These are phyloP conservation scores for Galaxea fascicularis DNA, from an alignment of 92 coral and sea anemone genomes.

Conservation along the genomic window DNA sequence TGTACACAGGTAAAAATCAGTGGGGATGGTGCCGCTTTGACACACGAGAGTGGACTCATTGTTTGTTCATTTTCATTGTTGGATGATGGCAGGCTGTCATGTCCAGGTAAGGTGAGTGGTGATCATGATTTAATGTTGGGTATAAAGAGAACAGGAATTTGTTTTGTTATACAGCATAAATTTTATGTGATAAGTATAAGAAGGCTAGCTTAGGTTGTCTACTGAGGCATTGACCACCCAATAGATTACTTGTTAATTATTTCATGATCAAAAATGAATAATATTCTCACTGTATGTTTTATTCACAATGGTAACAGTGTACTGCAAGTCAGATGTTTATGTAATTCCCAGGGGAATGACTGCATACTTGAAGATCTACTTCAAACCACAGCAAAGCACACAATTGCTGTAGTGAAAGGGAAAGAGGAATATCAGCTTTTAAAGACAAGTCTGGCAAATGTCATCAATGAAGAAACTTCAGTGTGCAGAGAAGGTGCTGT, in stretches of 20 bases:
- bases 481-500: conserved; percentile 2
- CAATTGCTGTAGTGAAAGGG: conserved; percentile 34
- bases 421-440: conserved; percentile 15
- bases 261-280: too few relatives aligned
- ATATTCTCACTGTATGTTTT: too few relatives aligned
- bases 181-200: not conserved
- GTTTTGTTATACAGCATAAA: not conserved
- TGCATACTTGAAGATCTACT: not conserved
- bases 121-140: too few relatives aligned
- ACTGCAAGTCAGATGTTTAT: too few relatives aligned
- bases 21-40: conserved; percentile 43
- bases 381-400: conserved; percentile 32
- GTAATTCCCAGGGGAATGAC: too few relatives aligned
- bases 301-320: too few relatives aligned
- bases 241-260: too few relatives aligned
- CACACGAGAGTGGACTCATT: conserved; percentile 21
- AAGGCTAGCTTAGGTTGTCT: not conserved
- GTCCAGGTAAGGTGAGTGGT: conserved; percentile 37
- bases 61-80: conserved; percentile 28
- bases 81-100: conserved; percentile 28
- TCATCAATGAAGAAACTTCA: conserved; percentile 32
- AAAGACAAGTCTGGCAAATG: conserved; percentile 27
- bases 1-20: conserved; percentile 40
- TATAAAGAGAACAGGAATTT: too few relatives aligned
- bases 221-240: too few relatives aligned